Conservation (phyloP, 2,888 invertebrate species). For the Phoronis australis region DNA sequence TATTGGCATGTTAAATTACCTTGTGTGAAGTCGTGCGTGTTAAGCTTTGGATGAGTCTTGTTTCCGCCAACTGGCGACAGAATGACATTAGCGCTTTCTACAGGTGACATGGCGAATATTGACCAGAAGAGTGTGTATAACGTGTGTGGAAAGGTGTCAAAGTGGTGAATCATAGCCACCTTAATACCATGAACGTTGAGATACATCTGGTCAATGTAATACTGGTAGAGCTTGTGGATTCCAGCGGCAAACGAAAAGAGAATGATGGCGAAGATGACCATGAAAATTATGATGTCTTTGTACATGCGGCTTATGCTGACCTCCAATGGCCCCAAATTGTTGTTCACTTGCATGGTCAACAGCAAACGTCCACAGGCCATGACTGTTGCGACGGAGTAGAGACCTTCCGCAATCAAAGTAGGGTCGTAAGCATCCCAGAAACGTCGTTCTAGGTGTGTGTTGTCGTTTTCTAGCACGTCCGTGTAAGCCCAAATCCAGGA, state of each 20-base stretch:
- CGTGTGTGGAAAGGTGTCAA: constrained; percentile 57
- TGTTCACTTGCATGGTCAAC: constrained; percentile 62
- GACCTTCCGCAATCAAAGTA: constrained; percentile 63
- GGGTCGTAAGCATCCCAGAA: constrained; percentile 66
- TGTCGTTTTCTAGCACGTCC: constrained; percentile 55
- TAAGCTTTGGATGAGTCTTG: constrained; percentile 6
- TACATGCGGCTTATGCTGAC: constrained; percentile 63
- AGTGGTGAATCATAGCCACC: constrained; percentile 59
- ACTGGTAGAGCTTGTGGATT: constrained; percentile 62
- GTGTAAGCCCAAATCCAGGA: constrained; percentile 63
- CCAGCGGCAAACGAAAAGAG: constrained; percentile 62
- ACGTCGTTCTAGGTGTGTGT: constrained; percentile 59
- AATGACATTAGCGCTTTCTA: constrained; percentile 64
- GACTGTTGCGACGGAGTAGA: constrained; percentile 64
- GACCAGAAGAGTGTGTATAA: constrained; percentile 68
- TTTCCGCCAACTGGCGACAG: constrained; percentile 39
- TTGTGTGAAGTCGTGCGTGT: constrained; percentile 14
- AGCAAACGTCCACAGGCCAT: constrained; percentile 64
- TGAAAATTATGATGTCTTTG: constrained; percentile 63
- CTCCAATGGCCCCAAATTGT: constrained; percentile 62
- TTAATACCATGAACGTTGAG: constrained; percentile 60
- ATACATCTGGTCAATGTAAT: constrained; percentile 64
- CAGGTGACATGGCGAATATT: constrained; percentile 64
- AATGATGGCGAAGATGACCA: constrained; percentile 61
- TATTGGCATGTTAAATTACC: too few species aligned